Conservation (phyloP, 2,113 vertebrate species). For the Phainopepla nitens region DNA sequence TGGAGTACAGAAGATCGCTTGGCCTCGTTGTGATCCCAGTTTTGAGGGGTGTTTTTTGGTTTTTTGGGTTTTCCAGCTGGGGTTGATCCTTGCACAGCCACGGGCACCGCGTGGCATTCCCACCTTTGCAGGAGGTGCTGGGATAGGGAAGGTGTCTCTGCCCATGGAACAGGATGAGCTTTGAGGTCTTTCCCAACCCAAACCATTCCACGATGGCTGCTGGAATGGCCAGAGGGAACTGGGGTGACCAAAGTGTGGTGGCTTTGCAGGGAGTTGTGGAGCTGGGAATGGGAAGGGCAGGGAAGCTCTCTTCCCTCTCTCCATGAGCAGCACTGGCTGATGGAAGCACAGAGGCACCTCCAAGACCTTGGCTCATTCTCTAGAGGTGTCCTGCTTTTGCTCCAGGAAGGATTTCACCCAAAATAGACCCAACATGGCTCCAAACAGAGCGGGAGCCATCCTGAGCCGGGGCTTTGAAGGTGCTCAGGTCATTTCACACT, state of each 20-base stretch:
- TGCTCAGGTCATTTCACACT: background rate
- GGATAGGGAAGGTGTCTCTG: background rate
- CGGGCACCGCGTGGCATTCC: accelerated
- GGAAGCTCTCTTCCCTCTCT: background rate
- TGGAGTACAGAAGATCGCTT: accelerated
- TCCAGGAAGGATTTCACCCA: background rate
- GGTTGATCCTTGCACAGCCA: background rate
- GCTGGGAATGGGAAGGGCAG: background rate
- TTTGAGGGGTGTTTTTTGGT: too few relatives aligned
- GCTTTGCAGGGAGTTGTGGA: background rate
- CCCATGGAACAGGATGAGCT: background rate
- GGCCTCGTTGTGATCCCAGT: accelerated
- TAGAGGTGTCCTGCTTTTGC: background rate
- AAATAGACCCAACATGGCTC: background rate
- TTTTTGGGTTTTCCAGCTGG: background rate
- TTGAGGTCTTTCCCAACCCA: background rate
- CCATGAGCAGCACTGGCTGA: accelerated
- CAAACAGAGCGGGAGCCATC: background rate
- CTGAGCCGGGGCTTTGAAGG: background rate
- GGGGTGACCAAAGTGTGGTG: accelerated
- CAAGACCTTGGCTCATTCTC: accelerated
- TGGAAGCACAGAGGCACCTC: background rate
- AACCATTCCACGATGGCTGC: background rate
- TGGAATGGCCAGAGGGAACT: background rate
- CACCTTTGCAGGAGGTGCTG: background rate